A percentile compares a stretch with the other conserved stretches of the same genome.
These are phyloP conservation scores for Pseudomyrmex flavicornis DNA, from an alignment of 1,140 invertebrate genomes.

Conservation along the genomic window DNA sequence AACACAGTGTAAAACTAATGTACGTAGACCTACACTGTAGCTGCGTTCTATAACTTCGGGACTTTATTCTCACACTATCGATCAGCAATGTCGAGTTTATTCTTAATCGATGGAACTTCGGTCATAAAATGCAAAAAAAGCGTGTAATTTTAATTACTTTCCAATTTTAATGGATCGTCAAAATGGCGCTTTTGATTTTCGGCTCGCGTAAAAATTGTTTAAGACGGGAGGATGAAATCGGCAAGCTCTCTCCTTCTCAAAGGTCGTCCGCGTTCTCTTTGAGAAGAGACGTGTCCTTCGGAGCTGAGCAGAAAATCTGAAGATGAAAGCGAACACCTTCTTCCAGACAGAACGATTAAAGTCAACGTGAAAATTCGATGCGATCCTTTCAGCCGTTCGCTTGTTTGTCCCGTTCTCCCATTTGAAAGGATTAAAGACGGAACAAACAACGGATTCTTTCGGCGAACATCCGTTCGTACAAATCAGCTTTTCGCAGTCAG, in stretches of 20 bases:
- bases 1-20: slow-evolving; percentile 6
- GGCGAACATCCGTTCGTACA: slow-evolving; percentile 37
- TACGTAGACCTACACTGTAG: background rate
- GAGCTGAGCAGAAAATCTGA: background rate
- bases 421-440: slow-evolving; percentile 57
- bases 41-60: background rate
- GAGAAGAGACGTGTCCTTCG: background rate
- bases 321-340: slow-evolving; percentile 11
- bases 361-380: slow-evolving; percentile 42
- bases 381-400: slow-evolving; percentile 24
- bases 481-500: slow-evolving; percentile 63
- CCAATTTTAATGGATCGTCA: background rate
- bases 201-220: background rate
- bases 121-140: background rate
- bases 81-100: background rate
- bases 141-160: background rate
- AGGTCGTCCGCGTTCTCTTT: background rate
- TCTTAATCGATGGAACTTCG: background rate
- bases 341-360: slow-evolving; percentile 46
- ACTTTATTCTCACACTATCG: background rate
- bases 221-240: slow-evolving; percentile 20
- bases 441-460: slow-evolving; percentile 62
- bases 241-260: background rate
- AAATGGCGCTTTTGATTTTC: background rate
- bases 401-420: slow-evolving; percentile 39